A percentile compares a stretch with the other conserved stretches of the same genome.
phyloP scores from a whole-genome alignment of 2,113 vertebrate species.

The Tautogolabrus adspersus region DNA sequence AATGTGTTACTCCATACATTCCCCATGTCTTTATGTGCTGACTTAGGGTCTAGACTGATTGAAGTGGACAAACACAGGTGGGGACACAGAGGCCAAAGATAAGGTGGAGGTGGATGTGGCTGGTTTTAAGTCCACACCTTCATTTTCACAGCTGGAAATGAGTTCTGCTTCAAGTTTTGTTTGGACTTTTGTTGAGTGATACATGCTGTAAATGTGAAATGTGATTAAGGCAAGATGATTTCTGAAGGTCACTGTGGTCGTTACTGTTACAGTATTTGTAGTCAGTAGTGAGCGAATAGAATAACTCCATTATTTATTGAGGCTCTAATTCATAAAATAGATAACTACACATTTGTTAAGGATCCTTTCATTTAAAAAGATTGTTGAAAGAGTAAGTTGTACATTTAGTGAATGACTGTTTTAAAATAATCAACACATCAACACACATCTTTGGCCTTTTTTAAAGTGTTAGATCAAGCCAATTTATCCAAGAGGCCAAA shows the following conservation, averaged over 20 bases:
- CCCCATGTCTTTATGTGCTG: conserved; percentile 37
- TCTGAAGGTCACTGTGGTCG: neutral
- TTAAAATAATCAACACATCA: too few relatives aligned
- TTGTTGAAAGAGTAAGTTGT: too few relatives aligned
- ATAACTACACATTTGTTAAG: neutral
- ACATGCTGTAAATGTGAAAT: neutral
- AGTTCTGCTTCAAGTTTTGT: neutral
- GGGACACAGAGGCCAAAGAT: conserved; percentile 19
- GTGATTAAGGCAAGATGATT: conserved; percentile 7
- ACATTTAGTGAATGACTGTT: too few relatives aligned
- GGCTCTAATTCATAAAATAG: neutral
- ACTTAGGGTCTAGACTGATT: conserved; percentile 55
- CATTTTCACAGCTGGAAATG: conserved; percentile 56
- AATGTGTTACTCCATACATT: conserved; percentile 36
- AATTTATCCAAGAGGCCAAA: too few relatives aligned
- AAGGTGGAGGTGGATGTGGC: conserved; percentile 25
- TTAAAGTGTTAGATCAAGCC: too few relatives aligned
- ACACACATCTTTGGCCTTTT: too few relatives aligned
- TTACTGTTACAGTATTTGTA: neutral
- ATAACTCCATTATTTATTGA: neutral
- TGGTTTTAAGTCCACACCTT: conserved; percentile 28
- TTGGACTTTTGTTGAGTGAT: conserved; percentile 1
- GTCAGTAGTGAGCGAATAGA: neutral
- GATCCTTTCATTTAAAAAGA: neutral
- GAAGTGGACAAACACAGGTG: conserved; percentile 43